These are phyloP conservation scores for Allobates femoralis DNA, from an alignment of 2,797 vertebrate genomes.

Conservation along the genomic window DNA sequence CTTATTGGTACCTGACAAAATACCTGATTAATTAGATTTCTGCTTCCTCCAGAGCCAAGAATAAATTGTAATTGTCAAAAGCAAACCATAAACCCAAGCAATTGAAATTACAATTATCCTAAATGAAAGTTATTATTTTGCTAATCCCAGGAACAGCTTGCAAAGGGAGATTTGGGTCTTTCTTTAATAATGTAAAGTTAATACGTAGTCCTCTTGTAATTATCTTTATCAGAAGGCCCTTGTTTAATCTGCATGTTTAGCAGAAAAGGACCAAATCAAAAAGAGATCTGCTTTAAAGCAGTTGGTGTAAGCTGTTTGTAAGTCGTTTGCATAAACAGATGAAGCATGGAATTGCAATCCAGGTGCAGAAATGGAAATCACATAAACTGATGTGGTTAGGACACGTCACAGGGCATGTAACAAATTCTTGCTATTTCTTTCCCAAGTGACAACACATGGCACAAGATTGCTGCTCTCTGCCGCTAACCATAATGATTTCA, in stretches of 20 bases:
- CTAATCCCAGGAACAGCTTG: conserved; percentile 82
- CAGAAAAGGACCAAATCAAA: conserved; percentile 68
- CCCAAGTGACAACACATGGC: conserved; percentile 55
- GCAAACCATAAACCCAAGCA: conserved; percentile 64
- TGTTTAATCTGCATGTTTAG: conserved; percentile 76
- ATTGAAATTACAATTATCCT: conserved; percentile 76
- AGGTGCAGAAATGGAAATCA: conserved; percentile 70
- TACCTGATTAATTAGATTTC: conserved; percentile 63
- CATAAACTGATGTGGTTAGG: conserved; percentile 45
- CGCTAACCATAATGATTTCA: conserved; percentile 39
- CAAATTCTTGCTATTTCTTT: conserved; percentile 53
- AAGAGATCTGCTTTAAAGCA: conserved; percentile 61
- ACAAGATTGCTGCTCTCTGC: conserved; percentile 18
- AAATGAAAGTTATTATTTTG: conserved; percentile 83
- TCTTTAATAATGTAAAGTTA: conserved; percentile 82
- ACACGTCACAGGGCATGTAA: conserved; percentile 48
- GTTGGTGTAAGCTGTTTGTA: conserved; percentile 72
- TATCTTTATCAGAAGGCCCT: conserved; percentile 80
- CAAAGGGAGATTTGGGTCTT: conserved; percentile 78
- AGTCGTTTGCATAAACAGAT: conserved; percentile 75
- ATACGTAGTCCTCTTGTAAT: conserved; percentile 79
- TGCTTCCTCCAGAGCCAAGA: conserved; percentile 47
- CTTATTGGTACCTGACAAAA: conserved; percentile 53
- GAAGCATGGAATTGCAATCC: conserved; percentile 70
- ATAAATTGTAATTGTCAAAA: conserved; percentile 64